phyloP scores from a whole-genome alignment of 2,888 invertebrate genomes.

The Lepidochitona cinerea region DNA sequence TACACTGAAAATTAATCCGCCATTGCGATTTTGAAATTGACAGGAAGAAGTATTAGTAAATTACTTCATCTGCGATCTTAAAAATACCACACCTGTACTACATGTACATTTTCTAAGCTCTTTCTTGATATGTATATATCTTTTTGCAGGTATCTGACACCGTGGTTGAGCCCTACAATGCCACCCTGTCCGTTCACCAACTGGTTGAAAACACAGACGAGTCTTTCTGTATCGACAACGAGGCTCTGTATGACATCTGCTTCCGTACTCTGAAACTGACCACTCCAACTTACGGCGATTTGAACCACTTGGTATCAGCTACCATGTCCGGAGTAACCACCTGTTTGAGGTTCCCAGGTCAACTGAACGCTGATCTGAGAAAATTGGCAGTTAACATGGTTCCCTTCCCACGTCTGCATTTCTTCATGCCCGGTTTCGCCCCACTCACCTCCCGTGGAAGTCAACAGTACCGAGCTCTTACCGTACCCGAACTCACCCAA shows the following conservation, averaged over 20 bases:
- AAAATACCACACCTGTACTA: no score
- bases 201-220: conserved; percentile 66
- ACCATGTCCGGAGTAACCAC: not conserved
- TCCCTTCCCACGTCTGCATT: not conserved
- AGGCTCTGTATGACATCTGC: conserved; percentile 73
- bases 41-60: no score
- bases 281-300: not conserved
- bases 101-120: not conserved
- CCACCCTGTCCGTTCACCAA: conserved; percentile 87
- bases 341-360: not conserved
- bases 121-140: not conserved
- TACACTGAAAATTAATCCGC: no score
- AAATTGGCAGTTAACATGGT: not conserved
- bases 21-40: no score
- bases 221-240: conserved; percentile 64
- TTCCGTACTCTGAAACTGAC: conserved; percentile 69
- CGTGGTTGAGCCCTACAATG: conserved; percentile 80
- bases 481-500: not conserved
- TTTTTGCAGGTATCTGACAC: conserved; percentile 76
- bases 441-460: not conserved
- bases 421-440: not conserved
- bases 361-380: not conserved
- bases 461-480: not conserved
- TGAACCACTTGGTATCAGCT: not conserved
- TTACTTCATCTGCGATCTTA: no score